Percentiles rank a stretch among this genome's conserved stretches.
Evolutionary conservation across 2,797 vertebrate species (phyloP).

Genomic region (Pangasius krempfi): DNA sequence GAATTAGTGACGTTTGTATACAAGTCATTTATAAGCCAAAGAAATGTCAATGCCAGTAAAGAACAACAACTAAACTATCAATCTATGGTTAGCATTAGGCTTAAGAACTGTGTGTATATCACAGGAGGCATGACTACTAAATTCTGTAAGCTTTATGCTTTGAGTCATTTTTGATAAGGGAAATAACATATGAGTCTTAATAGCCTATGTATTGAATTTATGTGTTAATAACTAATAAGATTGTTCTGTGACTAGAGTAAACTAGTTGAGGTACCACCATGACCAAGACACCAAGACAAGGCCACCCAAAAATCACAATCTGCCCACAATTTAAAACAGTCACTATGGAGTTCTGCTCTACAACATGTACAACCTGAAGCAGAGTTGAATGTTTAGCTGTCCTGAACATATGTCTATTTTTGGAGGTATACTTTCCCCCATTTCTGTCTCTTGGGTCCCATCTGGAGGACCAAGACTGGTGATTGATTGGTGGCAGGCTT

Average conservation of each 20-base stretch:
- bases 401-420: constrained; percentile 36
- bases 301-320: not conserved
- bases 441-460: constrained; percentile 49
- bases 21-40: not conserved
- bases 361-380: not conserved
- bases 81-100: not conserved
- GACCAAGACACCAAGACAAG: not conserved
- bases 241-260: not conserved
- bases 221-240: not conserved
- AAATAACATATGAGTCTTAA: not conserved
- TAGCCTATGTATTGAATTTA: not conserved
- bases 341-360: not conserved
- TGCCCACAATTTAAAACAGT: not conserved
- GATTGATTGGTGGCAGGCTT: constrained; percentile 67
- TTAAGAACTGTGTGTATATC: not conserved
- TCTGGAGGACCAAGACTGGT: constrained; percentile 54
- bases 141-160: not conserved
- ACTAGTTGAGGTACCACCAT: not conserved
- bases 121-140: not conserved
- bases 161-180: not conserved
- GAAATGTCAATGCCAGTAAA: not conserved
- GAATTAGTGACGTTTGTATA: not conserved
- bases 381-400: not conserved
- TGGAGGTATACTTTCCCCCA: constrained; percentile 40
- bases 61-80: not conserved